Evolutionary conservation across 2,888 invertebrate genomes (phyloP).

Genomic region (Xanthia icteritia): DNA sequence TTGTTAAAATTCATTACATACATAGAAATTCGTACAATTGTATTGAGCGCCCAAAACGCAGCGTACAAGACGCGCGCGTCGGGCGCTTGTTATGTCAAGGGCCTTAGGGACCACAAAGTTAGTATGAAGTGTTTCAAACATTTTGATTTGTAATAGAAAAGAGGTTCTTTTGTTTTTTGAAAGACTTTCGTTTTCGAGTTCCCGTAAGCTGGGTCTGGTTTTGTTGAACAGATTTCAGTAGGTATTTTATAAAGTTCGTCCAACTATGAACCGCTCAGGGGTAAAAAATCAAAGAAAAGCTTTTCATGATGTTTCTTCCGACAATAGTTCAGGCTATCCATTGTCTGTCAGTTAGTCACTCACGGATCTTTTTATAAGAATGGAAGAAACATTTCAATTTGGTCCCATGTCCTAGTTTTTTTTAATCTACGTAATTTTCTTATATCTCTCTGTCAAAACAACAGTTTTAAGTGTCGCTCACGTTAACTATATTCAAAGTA

Average conservation of each 20-base stretch:
- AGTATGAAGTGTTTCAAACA: not conserved
- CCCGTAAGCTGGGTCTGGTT: not conserved
- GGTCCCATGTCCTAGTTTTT: conserved; percentile 5
- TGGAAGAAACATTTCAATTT: conserved; percentile 21
- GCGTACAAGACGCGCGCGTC: too few relatives aligned
- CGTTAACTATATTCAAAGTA: conserved; percentile 29
- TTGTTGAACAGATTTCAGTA: not conserved
- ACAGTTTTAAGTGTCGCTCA: conserved; percentile 34
- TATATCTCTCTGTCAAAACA: conserved; percentile 24
- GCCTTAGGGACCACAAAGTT: not conserved
- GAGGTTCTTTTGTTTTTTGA: not conserved
- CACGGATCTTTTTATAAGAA: conserved; percentile 1
- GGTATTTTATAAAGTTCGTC: not conserved
- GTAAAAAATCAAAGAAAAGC: not conserved
- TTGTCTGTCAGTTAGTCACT: conserved; percentile 27
- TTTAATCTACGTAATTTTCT: conserved; percentile 35
- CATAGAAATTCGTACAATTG: too few relatives aligned
- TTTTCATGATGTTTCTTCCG: not conserved
- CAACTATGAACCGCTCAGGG: not conserved
- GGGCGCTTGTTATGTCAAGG: too few relatives aligned
- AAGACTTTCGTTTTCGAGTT: not conserved
- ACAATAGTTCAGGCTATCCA: conserved; percentile 14
- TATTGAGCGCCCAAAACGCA: too few relatives aligned
- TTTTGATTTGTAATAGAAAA: not conserved
- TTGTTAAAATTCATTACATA: too few relatives aligned